Evolutionary conservation across 2,113 vertebrate genomes (phyloP).

Genomic region (Melanocharis versteri): DNA sequence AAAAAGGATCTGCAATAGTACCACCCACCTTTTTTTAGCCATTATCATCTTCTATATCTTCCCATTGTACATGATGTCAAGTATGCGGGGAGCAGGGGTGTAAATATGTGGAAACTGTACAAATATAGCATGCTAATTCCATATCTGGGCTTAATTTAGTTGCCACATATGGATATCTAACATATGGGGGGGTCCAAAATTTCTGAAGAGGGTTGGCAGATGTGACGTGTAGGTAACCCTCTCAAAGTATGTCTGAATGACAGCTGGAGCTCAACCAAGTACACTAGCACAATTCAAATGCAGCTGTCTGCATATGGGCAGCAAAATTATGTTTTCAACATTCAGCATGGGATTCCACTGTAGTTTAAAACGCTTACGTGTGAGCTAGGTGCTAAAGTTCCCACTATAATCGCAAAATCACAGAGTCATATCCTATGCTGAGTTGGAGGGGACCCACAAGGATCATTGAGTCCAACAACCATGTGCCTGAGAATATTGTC

Average conservation of each 20-base stretch:
- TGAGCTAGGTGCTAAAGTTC: background rate
- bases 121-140: background rate
- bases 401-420: background rate
- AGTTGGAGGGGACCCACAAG: background rate
- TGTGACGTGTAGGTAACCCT: background rate
- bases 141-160: background rate
- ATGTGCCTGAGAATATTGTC: background rate
- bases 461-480: background rate
- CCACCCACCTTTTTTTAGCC: background rate
- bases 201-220: background rate
- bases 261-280: background rate
- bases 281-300: background rate
- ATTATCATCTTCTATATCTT: background rate
- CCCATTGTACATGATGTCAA: background rate
- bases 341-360: background rate
- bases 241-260: background rate
- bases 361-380: background rate
- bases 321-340: background rate
- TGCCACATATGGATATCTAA: background rate
- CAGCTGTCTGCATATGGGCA: background rate
- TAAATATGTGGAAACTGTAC: background rate
- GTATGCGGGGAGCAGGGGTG: rapidly evolving
- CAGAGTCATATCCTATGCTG: background rate
- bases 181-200: background rate
- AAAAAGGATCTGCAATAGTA: background rate